A percentile compares a stretch with the other conserved stretches of the same genome.
phyloP scores from a whole-genome alignment of 2,113 vertebrate genomes.

The Myotis lucifugus region DNA sequence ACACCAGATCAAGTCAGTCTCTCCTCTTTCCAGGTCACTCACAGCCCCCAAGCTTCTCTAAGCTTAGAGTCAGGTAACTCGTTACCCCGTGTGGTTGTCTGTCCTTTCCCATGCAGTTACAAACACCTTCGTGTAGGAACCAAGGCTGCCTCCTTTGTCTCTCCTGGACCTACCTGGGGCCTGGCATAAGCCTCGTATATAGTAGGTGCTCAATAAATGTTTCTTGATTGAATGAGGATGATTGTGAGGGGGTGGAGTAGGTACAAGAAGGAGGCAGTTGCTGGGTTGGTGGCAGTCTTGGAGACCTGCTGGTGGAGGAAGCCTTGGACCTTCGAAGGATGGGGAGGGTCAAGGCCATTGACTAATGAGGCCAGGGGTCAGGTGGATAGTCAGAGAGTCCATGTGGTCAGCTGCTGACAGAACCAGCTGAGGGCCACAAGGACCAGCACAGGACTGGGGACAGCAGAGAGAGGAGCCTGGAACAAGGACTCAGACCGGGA shows the following conservation, averaged over 20 bases:
- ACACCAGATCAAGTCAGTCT: not conserved
- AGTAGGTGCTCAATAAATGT: not conserved
- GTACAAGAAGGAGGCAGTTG: not conserved
- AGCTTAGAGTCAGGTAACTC: not conserved
- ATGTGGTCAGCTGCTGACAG: not conserved
- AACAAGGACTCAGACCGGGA: not conserved
- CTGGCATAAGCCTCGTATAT: not conserved
- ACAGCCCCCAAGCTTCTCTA: not conserved
- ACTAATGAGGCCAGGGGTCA: not conserved
- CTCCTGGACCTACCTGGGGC: not conserved
- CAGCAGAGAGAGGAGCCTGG: not conserved
- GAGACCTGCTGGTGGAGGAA: constrained; percentile 8
- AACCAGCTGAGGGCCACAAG: not conserved
- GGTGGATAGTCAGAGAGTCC: not conserved
- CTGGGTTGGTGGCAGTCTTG: not conserved
- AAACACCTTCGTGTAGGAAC: not conserved
- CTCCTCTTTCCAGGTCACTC: not conserved
- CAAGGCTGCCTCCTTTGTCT: not conserved
- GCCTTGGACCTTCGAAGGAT: constrained; percentile 1
- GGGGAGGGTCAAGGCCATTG: not conserved
- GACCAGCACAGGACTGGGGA: not conserved
- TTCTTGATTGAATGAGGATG: not conserved
- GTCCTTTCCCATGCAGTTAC: not conserved
- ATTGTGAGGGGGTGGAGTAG: not conserved
- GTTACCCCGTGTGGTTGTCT: not conserved